Percentiles rank a stretch among this genome's conserved stretches.
Evolutionary conservation across 35 echinoderm and acorn worm genomes (phyloP).

Genomic region (Antedon bifida): DNA sequence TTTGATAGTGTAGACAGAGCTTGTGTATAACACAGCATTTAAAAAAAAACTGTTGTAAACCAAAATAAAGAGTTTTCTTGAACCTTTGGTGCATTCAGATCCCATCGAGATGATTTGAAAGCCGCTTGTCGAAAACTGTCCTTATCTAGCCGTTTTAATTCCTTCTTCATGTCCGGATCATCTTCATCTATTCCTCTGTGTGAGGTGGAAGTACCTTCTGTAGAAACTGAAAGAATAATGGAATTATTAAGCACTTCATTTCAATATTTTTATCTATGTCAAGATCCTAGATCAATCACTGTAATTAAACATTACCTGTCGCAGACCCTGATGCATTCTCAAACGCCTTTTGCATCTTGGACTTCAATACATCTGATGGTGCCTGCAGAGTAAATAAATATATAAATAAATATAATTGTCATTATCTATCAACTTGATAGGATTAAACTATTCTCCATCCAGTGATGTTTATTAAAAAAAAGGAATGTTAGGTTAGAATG

Average conservation of each 20-base stretch:
- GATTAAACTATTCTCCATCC: no score
- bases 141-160: background rate
- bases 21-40: no score
- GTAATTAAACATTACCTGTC: background rate
- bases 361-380: background rate
- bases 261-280: no score
- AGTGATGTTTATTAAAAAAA: no score
- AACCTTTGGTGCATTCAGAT: background rate
- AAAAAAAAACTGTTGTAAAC: no score
- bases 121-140: background rate
- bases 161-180: background rate
- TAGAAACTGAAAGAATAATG: background rate
- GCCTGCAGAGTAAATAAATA: background rate
- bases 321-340: background rate
- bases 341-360: background rate
- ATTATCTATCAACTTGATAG: no score
- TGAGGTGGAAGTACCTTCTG: background rate
- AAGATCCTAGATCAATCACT: no score
- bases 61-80: no score
- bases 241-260: no score
- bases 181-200: background rate
- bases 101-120: background rate
- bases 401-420: no score
- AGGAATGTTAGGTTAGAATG: no score
- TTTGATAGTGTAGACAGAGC: no score